Evolutionary conservation across 1,140 invertebrate genomes (phyloP), one percentile per base, ranked within the genome.

Genomic region (Drepana arcuata): DNA sequence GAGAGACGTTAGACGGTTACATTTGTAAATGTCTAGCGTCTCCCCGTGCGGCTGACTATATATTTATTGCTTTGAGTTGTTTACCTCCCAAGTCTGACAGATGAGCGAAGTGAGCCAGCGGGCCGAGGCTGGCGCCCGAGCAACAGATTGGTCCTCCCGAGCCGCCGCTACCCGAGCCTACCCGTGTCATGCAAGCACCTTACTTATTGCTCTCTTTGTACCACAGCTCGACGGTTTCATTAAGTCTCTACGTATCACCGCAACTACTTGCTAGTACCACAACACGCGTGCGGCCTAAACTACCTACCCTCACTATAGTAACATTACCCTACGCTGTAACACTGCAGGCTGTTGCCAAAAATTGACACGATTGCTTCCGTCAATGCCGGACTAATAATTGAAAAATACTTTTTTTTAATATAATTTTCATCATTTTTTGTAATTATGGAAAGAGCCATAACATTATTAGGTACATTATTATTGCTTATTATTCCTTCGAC

Each of bases 191-290:
- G 48, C 65, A 70, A 43, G 51, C 54, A 48, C 51, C 57, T 60
- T 66, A 71, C 61, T 73, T 74, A 78, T 78, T 74, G 70, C 68
- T 78, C 70, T 78, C 73, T 74, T 72, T 74, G 70, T 74, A 78
- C 70, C 73, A 78, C 73, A 78, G 73, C 73, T 78, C 73, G 73
- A 78, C 70, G 73, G 73, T 78, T 78, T 74, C 73, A 68, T 70
- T 78, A 78, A 78, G 70, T 78, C 73, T 78, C 73, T 78, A 73
- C 70, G 66, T 78, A 78, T 78, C 73, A 74, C 73, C 61, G 60
- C 68, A 71, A 69, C 73, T 78, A 78, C 68, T 50, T 57, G 44
- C 67, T 72, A 71, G 59, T 16, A 47, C 54, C 49, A 41, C 53
- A 55, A 59, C 58, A 49, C 43, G 48, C 49, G 42, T 53, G 58